Evolutionary conservation across 53 echinoderm and acorn worm genomes (phyloP).

Genomic region (Paelopatides confundens): DNA sequence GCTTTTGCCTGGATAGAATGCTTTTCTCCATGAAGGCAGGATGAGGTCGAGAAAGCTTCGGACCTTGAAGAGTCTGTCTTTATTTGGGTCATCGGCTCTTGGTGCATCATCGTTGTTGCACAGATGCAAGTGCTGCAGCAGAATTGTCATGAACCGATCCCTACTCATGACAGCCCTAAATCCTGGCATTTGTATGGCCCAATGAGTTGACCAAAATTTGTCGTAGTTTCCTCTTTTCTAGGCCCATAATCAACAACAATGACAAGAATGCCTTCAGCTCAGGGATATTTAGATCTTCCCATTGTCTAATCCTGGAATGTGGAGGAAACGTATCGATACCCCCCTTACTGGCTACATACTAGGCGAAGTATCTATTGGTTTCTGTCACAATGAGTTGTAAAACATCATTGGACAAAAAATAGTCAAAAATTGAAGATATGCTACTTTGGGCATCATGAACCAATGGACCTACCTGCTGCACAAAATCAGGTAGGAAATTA

Average conservation of each 20-base stretch:
- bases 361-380: not conserved
- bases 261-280: not conserved
- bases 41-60: not conserved
- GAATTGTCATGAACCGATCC: not conserved
- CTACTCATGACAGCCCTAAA: not conserved
- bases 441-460: not conserved
- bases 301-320: not conserved
- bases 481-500: slow-evolving; percentile 38
- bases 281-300: not conserved
- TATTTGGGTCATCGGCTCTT: not conserved
- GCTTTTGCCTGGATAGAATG: not conserved
- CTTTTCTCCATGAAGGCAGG: not conserved
- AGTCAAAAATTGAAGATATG: slow-evolving; percentile 6
- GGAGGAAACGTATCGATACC: not conserved
- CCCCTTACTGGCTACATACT: not conserved
- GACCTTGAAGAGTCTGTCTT: not conserved
- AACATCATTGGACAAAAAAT: too few relatives aligned
- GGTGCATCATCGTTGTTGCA: not conserved
- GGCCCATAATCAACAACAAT: not conserved
- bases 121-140: not conserved
- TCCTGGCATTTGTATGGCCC: not conserved
- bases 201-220: not conserved
- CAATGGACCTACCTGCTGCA: not conserved
- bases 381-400: not conserved
- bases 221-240: not conserved